A percentile compares a stretch with the other conserved stretches of the same genome.
Evolutionary conservation across 2,113 vertebrate species (phyloP).

Genomic region (Rhinopomastus cyanomelas): DNA sequence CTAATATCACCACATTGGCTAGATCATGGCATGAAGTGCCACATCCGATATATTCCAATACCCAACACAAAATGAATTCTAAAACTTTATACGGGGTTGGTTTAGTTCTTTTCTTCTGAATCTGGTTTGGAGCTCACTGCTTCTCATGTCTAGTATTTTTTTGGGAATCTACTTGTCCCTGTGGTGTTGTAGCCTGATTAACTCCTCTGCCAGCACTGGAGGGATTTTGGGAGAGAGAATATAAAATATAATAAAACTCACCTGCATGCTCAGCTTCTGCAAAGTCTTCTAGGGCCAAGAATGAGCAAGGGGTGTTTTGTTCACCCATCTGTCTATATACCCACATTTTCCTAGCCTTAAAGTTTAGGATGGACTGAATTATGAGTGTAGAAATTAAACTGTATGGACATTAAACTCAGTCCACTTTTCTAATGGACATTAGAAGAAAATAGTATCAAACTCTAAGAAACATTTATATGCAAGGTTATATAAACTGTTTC

Average conservation of each 20-base stretch:
- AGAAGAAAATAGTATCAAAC: neutral
- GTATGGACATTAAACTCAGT: neutral
- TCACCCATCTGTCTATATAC: neutral
- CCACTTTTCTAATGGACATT: too few relatives aligned
- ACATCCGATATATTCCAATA: neutral
- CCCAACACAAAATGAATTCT: neutral
- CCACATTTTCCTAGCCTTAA: neutral
- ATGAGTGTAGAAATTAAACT: neutral
- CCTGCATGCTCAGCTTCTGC: neutral
- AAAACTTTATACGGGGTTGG: neutral
- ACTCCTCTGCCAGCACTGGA: neutral
- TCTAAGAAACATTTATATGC: neutral
- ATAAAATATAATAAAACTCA: neutral
- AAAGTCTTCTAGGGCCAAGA: neutral
- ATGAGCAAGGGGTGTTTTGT: neutral
- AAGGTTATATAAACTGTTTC: neutral
- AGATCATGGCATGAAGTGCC: too few relatives aligned
- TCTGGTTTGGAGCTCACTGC: neutral
- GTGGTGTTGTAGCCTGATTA: too few relatives aligned
- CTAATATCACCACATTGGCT: too few relatives aligned
- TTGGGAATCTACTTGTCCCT: neutral
- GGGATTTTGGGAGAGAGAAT: neutral
- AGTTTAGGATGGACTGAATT: neutral
- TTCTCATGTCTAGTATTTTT: neutral
- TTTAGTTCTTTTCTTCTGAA: neutral